Base-by-base conservation (phyloP, 1,140 invertebrate genomes). In the Bombyx mandarina region DNA sequence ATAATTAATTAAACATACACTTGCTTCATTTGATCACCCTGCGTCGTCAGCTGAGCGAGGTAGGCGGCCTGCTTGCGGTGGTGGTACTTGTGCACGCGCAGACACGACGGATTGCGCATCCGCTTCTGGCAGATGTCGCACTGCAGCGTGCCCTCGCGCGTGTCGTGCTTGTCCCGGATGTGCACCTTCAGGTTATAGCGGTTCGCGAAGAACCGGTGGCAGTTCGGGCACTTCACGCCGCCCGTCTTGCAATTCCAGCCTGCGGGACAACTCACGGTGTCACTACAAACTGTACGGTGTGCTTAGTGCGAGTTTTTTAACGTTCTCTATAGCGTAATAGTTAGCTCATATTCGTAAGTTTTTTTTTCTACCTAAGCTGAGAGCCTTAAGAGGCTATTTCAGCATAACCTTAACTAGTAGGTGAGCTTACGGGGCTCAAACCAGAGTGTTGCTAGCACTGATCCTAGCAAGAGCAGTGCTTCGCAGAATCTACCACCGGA, bases 181-280 rank as follows among this genome's bases (percentile, higher is more conserved):
- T 91, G 90, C n/a, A 91, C 89, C 71, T 91, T 91, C 63, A 91
- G 67, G 70, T 91, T 91, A 79, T 91, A 91, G 9, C 89, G 88
- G 73, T 90, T 91, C n/a, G 89, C 89, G 73, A 91, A 91, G 75
- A 89, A 89, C 58, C 89, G 81, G 62, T 88, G 88, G 64, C 90
- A 91, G 58, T 88, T 88, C 1, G 88, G 88, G 70, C 90, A 91
- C 62, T 89, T 90, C 9, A 90, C 89, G 52, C 89, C 88, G 9
- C 86, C 12, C 12, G 12, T 18, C 12, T 18, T 18, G 12, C 12
- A 18, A 18, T 18, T 18, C 12, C 12, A 18, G 12, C 12, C 12
- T 18, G 12, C 12, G 12, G 12, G 12, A 18, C 12, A 18, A 18
- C 12, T 18, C 12, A 18, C 12, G 12, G 12, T 18, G 12, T 18